Evolutionary conservation across 2,113 vertebrate genomes (phyloP).

Genomic region (Serinus canaria): DNA sequence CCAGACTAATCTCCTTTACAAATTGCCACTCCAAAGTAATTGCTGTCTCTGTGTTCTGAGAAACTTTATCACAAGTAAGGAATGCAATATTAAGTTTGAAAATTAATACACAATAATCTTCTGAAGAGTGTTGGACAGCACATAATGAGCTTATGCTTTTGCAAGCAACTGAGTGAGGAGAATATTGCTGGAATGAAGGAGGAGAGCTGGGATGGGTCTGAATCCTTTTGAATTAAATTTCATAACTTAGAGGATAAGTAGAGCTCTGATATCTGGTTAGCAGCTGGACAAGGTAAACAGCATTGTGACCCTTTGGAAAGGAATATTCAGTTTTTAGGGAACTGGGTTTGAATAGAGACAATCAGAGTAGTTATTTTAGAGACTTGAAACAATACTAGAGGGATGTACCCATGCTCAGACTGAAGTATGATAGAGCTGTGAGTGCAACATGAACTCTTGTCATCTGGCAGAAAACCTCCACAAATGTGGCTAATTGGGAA

Average conservation of each 20-base stretch:
- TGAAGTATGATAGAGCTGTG: neutral
- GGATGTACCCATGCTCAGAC: neutral
- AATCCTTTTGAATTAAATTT: constrained; percentile 37
- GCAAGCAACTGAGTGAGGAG: neutral
- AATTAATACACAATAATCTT: constrained; percentile 73
- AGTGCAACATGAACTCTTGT: neutral
- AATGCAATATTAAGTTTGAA: constrained; percentile 55
- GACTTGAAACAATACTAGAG: neutral
- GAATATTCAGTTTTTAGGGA: neutral
- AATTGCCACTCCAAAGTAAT: constrained; percentile 67
- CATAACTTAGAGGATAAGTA: neutral
- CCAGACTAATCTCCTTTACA: constrained; percentile 73
- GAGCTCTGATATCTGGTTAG: neutral
- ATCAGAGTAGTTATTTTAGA: neutral
- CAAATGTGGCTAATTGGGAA: neutral
- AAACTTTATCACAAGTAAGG: constrained; percentile 64
- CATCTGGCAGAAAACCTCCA: neutral
- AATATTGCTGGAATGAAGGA: constrained; percentile 45
- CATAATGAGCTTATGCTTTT: constrained; percentile 61
- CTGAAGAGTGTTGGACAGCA: constrained; percentile 46
- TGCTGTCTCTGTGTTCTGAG: constrained; percentile 52
- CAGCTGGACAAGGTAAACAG: neutral
- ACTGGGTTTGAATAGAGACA: neutral
- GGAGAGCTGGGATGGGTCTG: neutral
- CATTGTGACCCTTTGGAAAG: neutral